phyloP scores from a whole-genome alignment of 2,888 invertebrate genomes.

The Harpalus rubripes region DNA sequence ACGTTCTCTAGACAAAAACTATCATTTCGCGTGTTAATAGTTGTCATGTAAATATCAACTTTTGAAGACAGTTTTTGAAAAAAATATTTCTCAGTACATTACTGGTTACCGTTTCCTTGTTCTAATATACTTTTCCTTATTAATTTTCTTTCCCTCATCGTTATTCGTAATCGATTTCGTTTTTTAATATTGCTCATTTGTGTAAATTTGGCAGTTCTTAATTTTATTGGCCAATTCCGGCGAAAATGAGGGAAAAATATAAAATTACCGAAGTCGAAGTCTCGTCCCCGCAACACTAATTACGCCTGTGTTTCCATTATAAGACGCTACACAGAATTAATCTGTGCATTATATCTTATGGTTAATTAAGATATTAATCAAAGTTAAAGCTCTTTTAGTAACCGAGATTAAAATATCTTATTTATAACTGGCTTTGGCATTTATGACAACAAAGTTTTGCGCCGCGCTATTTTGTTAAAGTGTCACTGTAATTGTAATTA shows the following conservation, averaged over 20 bases:
- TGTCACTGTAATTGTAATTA: slow-evolving; percentile 53
- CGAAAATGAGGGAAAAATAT: slow-evolving; percentile 17
- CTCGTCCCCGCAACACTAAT: slow-evolving; percentile 4
- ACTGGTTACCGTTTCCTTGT: background rate
- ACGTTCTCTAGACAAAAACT: too few species aligned
- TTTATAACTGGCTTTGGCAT: slow-evolving; percentile 61
- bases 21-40: too few species aligned
- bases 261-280: background rate
- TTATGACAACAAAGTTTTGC: slow-evolving; percentile 57
- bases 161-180: background rate
- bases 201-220: background rate
- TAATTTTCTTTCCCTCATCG: background rate
- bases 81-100: background rate
- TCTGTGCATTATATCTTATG: slow-evolving; percentile 59
- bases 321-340: slow-evolving; percentile 55
- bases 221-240: slow-evolving; percentile 2
- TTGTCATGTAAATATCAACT: too few species aligned
- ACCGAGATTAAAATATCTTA: slow-evolving; percentile 63
- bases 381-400: slow-evolving; percentile 59
- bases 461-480: slow-evolving; percentile 41
- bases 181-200: background rate
- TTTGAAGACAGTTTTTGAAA: too few species aligned
- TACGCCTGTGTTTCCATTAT: slow-evolving; percentile 48
- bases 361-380: slow-evolving; percentile 64
- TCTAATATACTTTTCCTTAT: background rate